Evolutionary conservation across 2,797 vertebrate species (phyloP).

Genomic region (Oryzias dopingdopingensis): DNA sequence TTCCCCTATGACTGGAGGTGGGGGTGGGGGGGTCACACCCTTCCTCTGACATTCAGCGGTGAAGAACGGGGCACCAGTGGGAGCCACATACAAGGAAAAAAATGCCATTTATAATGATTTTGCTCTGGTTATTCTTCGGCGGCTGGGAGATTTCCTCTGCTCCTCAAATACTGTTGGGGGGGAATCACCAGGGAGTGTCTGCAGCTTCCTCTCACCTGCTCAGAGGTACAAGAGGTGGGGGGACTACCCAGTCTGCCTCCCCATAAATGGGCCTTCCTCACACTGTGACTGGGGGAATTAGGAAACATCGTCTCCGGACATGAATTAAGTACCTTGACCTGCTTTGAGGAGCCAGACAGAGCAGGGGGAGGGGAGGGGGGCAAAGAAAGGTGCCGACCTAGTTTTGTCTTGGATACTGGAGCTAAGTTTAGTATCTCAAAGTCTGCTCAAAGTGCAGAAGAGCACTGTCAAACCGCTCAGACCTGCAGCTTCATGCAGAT

Average conservation of each 20-base stretch:
- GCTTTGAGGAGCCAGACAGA: constrained; percentile 40
- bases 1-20: too few relatives aligned
- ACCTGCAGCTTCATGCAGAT: constrained; percentile 35
- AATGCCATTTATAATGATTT: constrained; percentile 59
- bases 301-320: neutral
- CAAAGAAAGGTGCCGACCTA: constrained; percentile 19
- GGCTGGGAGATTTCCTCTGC: constrained; percentile 47
- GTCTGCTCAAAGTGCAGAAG: constrained; percentile 29
- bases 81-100: constrained; percentile 35
- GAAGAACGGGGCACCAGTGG: constrained; percentile 12
- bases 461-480: constrained; percentile 28
- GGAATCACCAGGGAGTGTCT: constrained; percentile 39
- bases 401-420: constrained; percentile 11
- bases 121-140: constrained; percentile 60
- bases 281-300: constrained; percentile 19
- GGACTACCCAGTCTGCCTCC: constrained; percentile 11
- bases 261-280: constrained; percentile 18
- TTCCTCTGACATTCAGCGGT: too few relatives aligned
- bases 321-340: constrained; percentile 62
- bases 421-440: constrained; percentile 36
- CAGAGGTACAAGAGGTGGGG: constrained; percentile 21
- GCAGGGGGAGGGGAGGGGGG: constrained; percentile 19
- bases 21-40: too few relatives aligned
- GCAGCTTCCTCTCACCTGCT: constrained; percentile 37
- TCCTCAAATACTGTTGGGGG: too few relatives aligned